Evolutionary conservation across 2,113 vertebrate species (phyloP).

Genomic region (Neodontobutis hainanensis): DNA sequence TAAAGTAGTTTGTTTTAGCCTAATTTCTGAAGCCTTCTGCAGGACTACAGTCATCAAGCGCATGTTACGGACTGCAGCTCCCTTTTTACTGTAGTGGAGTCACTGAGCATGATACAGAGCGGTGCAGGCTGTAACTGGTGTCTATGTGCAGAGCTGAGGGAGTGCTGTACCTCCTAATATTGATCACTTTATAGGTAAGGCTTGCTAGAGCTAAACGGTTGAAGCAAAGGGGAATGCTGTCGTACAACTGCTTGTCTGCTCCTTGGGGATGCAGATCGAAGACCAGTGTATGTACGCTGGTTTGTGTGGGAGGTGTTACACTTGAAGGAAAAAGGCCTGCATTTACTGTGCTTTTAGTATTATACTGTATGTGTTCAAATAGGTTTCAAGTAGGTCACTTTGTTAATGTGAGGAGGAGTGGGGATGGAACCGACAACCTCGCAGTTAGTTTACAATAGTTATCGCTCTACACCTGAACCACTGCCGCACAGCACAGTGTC

Average conservation of each 20-base stretch:
- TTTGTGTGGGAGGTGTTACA: background rate
- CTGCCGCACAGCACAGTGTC: background rate
- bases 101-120: constrained; percentile 16
- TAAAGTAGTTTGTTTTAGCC: constrained; percentile 67
- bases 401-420: background rate
- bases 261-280: constrained; percentile 40
- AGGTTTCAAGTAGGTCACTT: too few relatives aligned
- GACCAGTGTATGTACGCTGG: background rate
- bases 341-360: too few relatives aligned
- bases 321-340: background rate
- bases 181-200: constrained; percentile 68
- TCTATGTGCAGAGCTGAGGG: constrained; percentile 22
- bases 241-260: constrained; percentile 44
- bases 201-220: constrained; percentile 49
- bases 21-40: constrained; percentile 47
- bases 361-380: too few relatives aligned
- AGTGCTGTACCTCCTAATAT: constrained; percentile 56
- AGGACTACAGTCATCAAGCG: constrained; percentile 4
- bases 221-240: constrained; percentile 36
- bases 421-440: background rate
- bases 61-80: constrained; percentile 24
- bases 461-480: too few relatives aligned
- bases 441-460: background rate
- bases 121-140: constrained; percentile 30
- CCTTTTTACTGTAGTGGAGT: constrained; percentile 18